Evolutionary conservation across 2,888 invertebrate genomes (phyloP).

Genomic region (Sesia apiformis): DNA sequence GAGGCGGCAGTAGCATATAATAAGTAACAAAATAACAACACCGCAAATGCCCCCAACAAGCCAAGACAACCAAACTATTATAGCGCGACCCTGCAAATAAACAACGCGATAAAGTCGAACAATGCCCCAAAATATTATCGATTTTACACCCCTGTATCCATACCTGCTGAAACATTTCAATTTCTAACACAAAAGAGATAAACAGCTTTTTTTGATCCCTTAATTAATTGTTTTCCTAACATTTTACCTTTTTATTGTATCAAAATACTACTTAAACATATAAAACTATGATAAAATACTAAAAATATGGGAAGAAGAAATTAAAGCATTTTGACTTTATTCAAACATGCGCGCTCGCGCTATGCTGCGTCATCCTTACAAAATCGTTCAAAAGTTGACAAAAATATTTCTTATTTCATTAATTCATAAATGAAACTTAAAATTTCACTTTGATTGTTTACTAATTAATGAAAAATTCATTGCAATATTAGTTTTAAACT

Average conservation of each 20-base stretch:
- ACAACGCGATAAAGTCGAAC: constrained; percentile 8
- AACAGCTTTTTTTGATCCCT: constrained; percentile 45
- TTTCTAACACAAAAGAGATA: constrained; percentile 48
- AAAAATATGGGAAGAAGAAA: constrained; percentile 15
- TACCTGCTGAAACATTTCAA: constrained; percentile 71
- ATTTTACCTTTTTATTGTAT: constrained; percentile 39
- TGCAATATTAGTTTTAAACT: too few species aligned
- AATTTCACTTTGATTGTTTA: background rate
- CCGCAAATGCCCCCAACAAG: constrained; percentile 77
- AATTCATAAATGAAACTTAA: background rate
- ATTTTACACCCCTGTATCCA: constrained; percentile 21
- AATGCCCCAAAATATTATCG: constrained; percentile 21
- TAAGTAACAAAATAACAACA: constrained; percentile 76
- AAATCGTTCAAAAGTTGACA: background rate
- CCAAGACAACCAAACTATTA: constrained; percentile 73
- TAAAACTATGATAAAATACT: constrained; percentile 19
- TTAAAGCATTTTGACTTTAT: constrained; percentile 20
- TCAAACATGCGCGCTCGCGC: constrained; percentile 34
- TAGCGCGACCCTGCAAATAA: constrained; percentile 62
- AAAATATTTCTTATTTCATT: background rate
- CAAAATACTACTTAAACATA: constrained; percentile 31
- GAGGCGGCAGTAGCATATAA: constrained; percentile 80
- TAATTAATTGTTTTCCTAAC: constrained; percentile 35
- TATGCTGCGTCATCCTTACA: background rate
- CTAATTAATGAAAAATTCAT: too few species aligned